Conservation (phyloP, 2,888 invertebrate species). For the Pseudococcus viburni region DNA sequence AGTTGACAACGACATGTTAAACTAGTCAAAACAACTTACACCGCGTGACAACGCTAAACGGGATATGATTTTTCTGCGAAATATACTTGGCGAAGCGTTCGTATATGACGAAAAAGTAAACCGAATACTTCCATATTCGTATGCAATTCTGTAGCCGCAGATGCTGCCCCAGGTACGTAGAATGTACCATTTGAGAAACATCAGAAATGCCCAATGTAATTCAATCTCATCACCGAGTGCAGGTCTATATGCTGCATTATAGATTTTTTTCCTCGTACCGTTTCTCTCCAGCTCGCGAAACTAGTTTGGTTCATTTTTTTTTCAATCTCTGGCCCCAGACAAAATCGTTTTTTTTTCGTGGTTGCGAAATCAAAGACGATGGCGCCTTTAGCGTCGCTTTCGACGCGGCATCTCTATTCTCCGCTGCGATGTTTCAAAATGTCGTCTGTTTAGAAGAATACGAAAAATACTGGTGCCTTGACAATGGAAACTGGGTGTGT, state of each 20-base stretch:
- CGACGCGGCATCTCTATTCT: slow-evolving; percentile 23
- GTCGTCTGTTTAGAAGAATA: slow-evolving; percentile 22
- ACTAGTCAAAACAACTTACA: slow-evolving; percentile 46
- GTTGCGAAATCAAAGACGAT: slow-evolving; percentile 29
- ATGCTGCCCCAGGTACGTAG: background rate
- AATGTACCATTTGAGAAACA: slow-evolving; percentile 52
- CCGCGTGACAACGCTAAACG: background rate
- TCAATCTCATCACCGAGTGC: slow-evolving; percentile 28
- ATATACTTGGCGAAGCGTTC: background rate
- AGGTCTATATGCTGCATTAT: slow-evolving; percentile 7
- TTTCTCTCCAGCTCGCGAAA: slow-evolving; percentile 10
- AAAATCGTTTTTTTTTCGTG: slow-evolving; percentile 21
- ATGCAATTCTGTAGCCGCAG: slow-evolving; percentile 16
- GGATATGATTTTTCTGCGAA: slow-evolving; percentile 56
- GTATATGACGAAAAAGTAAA: slow-evolving; percentile 55
- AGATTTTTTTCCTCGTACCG: background rate
- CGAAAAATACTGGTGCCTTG: background rate
- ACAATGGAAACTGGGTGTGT: slow-evolving; percentile 52
- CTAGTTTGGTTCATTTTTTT: slow-evolving; percentile 41
- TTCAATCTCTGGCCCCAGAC: background rate
- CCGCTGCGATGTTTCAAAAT: background rate
- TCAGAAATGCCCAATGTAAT: slow-evolving; percentile 32
- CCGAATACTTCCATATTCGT: slow-evolving; percentile 58
- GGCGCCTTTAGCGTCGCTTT: slow-evolving; percentile 27
- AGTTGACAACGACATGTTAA: slow-evolving; percentile 50